A percentile compares a stretch with the other conserved stretches of the same genome.
Evolutionary conservation across 2,888 invertebrate species (phyloP).

Genomic region (Crossocerus cetratus): DNA sequence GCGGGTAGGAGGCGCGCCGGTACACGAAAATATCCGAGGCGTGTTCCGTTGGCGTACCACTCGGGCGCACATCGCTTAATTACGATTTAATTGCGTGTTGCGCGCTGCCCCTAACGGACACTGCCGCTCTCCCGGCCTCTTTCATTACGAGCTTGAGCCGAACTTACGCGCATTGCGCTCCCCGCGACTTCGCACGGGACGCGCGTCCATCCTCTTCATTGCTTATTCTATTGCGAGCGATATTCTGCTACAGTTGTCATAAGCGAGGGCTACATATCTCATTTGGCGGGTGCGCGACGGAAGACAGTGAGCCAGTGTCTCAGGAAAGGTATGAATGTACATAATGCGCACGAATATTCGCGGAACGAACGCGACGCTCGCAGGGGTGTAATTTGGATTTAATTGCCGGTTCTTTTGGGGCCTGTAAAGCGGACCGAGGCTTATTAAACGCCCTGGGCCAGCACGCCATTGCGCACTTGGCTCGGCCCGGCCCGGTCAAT

Average conservation of each 20-base stretch:
- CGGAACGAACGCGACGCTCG: constrained; percentile 10
- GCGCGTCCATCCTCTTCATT: background rate
- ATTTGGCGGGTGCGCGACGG: no score
- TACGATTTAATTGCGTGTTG: constrained; percentile 54
- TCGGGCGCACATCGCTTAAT: constrained; percentile 40
- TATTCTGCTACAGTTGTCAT: no score
- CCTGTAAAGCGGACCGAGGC: constrained; percentile 44
- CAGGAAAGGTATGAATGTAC: background rate
- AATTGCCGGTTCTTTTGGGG: constrained; percentile 70
- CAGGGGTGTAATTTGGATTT: constrained; percentile 66
- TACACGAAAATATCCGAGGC: constrained; percentile 41
- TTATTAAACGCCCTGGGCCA: constrained; percentile 68
- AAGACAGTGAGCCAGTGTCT: no score
- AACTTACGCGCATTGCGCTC: background rate
- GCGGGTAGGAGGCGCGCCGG: constrained; percentile 9
- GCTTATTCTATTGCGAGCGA: no score
- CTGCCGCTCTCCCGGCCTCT: constrained; percentile 38
- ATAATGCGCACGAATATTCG: constrained; percentile 30
- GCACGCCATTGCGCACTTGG: constrained; percentile 60
- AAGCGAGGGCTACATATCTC: no score
- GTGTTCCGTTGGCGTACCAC: constrained; percentile 19
- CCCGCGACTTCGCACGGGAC: background rate
- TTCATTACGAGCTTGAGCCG: constrained; percentile 41
- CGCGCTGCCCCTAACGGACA: constrained; percentile 28
- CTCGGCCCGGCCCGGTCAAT: constrained; percentile 2